These are phyloP conservation scores for Gallinago solitaria DNA, from an alignment of 2,797 vertebrate genomes.

Conservation along the genomic window DNA sequence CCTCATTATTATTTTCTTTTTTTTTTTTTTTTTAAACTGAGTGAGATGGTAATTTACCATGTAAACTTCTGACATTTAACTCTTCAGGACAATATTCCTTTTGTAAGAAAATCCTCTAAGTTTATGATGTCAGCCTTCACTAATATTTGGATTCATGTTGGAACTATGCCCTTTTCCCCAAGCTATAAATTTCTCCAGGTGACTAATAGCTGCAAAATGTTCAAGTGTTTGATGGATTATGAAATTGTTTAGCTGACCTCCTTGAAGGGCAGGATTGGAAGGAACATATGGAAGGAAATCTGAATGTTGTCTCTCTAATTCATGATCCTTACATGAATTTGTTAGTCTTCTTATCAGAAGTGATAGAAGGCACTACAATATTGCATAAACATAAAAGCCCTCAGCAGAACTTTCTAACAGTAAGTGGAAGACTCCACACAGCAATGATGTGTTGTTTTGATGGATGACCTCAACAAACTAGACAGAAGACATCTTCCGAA, in stretches of 20 bases:
- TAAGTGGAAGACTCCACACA: neutral
- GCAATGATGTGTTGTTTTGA: neutral
- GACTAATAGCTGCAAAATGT: neutral
- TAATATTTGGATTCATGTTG: constrained; percentile 37
- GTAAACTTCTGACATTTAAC: constrained; percentile 8
- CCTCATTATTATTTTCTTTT: neutral
- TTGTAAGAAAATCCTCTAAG: neutral
- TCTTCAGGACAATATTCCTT: neutral
- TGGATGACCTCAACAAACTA: neutral
- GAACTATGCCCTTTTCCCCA: neutral
- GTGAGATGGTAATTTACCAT: neutral
- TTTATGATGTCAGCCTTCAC: neutral
- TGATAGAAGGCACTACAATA: neutral
- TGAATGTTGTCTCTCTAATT: neutral
- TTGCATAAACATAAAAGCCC: neutral
- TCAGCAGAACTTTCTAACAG: neutral
- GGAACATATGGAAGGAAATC: neutral
- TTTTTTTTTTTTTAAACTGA: neutral
- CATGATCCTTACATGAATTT: neutral
- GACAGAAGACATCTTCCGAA: neutral
- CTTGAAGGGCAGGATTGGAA: neutral
- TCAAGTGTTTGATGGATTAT: neutral
- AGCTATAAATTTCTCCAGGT: neutral
- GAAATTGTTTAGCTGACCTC: neutral
- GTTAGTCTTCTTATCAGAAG: neutral